Evolutionary conservation across 2,113 vertebrate genomes (phyloP).

Genomic region (Brachionichthys hirsutus): DNA sequence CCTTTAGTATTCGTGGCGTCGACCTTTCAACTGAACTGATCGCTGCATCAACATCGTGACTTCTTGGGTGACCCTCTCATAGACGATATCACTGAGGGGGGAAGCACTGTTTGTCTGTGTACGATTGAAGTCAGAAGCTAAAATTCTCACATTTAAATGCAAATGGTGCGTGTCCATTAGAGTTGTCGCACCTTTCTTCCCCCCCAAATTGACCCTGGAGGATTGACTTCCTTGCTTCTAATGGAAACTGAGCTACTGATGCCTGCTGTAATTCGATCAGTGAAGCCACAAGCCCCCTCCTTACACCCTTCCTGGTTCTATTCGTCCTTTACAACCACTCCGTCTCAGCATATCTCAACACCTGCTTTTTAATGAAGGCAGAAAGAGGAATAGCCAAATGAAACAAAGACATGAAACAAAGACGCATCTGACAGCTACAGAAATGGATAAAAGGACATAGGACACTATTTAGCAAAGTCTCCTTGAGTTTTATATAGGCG

Average conservation of each 20-base stretch:
- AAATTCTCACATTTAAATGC: slow-evolving; percentile 58
- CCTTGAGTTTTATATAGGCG: slow-evolving; percentile 47
- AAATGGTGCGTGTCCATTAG: slow-evolving; percentile 56
- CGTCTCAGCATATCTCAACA: slow-evolving; percentile 70
- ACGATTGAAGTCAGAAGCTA: slow-evolving; percentile 41
- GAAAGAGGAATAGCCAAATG: slow-evolving; percentile 47
- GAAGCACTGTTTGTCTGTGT: slow-evolving; percentile 16
- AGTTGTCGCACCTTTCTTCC: slow-evolving; percentile 43
- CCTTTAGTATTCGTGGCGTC: slow-evolving; percentile 16
- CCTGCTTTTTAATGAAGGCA: slow-evolving; percentile 73
- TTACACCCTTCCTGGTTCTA: slow-evolving; percentile 29
- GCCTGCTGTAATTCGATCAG: slow-evolving; percentile 72
- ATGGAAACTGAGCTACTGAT: slow-evolving; percentile 65
- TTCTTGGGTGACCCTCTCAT: slow-evolving; percentile 19
- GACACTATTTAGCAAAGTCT: slow-evolving; percentile 44
- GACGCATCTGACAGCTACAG: slow-evolving; percentile 59
- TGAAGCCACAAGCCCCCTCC: slow-evolving; percentile 57
- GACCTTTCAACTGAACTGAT: slow-evolving; percentile 4
- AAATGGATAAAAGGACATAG: slow-evolving; percentile 50
- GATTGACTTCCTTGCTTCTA: slow-evolving; percentile 56
- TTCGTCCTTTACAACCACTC: slow-evolving; percentile 58
- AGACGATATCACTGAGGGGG: slow-evolving; percentile 5
- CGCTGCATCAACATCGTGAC: slow-evolving; percentile 10
- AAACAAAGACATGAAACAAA: slow-evolving; percentile 61
- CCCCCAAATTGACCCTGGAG: slow-evolving; percentile 45